phyloP scores from a whole-genome alignment of 2,797 vertebrate species.

The Cirrhinus mrigala region DNA sequence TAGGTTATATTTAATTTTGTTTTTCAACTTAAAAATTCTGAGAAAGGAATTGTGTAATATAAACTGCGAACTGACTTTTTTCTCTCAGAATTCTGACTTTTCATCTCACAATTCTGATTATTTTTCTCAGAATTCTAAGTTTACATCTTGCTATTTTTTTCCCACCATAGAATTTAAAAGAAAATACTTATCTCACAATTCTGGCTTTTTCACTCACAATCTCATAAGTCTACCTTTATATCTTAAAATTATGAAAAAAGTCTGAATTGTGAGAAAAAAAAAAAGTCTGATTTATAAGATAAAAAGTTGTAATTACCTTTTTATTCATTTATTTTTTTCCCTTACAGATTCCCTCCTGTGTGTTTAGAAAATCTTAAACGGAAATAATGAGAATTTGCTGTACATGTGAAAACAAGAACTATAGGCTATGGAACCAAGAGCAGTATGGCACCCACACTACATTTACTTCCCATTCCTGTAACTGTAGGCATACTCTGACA shows the following conservation, averaged over 20 bases:
- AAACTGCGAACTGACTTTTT: too few relatives aligned
- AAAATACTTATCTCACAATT: background rate
- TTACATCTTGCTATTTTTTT: background rate
- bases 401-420: constrained; percentile 9
- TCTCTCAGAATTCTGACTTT: too few relatives aligned
- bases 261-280: background rate
- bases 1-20: too few relatives aligned
- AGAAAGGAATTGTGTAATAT: too few relatives aligned
- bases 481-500: constrained; percentile 6
- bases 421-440: background rate
- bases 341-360: background rate
- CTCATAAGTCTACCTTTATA: background rate
- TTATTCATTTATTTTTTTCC: too few relatives aligned
- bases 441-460: background rate
- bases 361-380: constrained; percentile 12
- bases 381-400: background rate
- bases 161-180: background rate
- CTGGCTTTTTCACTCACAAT: background rate
- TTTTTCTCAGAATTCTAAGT: background rate
- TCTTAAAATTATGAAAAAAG: background rate
- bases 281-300: background rate
- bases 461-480: constrained; percentile 16
- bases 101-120: too few relatives aligned
- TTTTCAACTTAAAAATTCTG: too few relatives aligned
- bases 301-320: background rate